Percentiles rank a stretch among this genome's conserved stretches.
Conservation (phyloP, 2,888 invertebrate genomes). For the Pheosia tremula region DNA sequence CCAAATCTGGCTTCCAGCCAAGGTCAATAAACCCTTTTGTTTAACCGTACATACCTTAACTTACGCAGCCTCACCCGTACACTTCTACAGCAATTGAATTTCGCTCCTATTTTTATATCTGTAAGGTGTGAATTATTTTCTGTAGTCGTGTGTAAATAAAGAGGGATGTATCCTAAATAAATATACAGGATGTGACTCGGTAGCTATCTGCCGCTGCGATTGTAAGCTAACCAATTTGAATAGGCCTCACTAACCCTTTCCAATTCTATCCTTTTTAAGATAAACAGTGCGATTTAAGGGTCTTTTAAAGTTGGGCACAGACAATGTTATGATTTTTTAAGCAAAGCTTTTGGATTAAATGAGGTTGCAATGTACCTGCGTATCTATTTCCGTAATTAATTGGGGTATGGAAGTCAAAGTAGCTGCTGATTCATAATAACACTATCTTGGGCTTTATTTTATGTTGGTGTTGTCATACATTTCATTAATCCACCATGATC, state of each 20-base stretch:
- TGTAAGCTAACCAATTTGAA: constrained; percentile 54
- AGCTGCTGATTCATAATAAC: background rate
- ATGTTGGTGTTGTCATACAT: no score
- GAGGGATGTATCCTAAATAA: constrained; percentile 79
- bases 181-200: constrained; percentile 73
- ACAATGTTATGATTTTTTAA: constrained; percentile 59
- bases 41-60: constrained; percentile 59
- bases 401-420: constrained; percentile 12
- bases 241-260: constrained; percentile 42
- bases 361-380: constrained; percentile 34
- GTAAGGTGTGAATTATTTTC: constrained; percentile 58
- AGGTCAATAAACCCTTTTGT: constrained; percentile 77
- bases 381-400: constrained; percentile 25
- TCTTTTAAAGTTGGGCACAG: constrained; percentile 43
- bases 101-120: constrained; percentile 42
- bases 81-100: constrained; percentile 48
- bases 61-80: constrained; percentile 52
- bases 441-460: background rate
- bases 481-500: no score
- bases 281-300: constrained; percentile 25
- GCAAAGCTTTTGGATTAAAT: constrained; percentile 44
- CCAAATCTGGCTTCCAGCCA: constrained; percentile 73
- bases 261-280: constrained; percentile 20
- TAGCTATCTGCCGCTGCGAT: constrained; percentile 59
- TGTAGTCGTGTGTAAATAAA: constrained; percentile 63